These are phyloP conservation scores for Dromaius novaehollandiae DNA, from an alignment of 2,113 vertebrate species.

Conservation along the genomic window DNA sequence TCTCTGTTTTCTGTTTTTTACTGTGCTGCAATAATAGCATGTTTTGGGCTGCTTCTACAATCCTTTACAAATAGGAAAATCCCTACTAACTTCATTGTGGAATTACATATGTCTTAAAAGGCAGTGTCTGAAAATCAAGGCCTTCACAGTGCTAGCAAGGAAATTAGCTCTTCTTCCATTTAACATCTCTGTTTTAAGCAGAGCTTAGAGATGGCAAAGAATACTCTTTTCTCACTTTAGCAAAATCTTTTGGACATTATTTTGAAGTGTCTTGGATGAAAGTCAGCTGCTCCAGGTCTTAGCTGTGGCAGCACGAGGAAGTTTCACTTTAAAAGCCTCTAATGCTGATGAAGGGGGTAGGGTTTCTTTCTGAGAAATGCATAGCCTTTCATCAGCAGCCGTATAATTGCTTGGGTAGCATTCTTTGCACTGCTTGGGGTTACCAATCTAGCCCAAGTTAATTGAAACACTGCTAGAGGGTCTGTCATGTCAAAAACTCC, in stretches of 20 bases:
- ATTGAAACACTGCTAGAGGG: neutral
- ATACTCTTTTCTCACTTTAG: neutral
- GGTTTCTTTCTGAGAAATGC: neutral
- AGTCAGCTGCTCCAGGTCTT: neutral
- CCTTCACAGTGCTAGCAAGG: neutral
- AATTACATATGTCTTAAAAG: neutral
- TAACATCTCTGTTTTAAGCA: neutral
- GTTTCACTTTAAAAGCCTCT: neutral
- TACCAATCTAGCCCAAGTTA: neutral
- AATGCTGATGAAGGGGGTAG: neutral
- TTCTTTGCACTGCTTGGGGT: neutral
- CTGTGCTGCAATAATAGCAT: neutral
- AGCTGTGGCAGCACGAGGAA: neutral
- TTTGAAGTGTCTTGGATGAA: neutral
- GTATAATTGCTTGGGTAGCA: neutral
- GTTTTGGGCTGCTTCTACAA: neutral
- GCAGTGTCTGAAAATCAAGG: neutral
- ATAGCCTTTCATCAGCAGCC: neutral
- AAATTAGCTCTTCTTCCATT: neutral
- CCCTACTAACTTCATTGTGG: accelerated
- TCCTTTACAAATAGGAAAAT: neutral
- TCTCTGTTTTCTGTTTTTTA: neutral
- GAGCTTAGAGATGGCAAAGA: neutral
- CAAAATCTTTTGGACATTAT: neutral
- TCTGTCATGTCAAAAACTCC: neutral